phyloP scores from a whole-genome alignment of 2,797 vertebrate genomes.

The Microhierax caerulescens region DNA sequence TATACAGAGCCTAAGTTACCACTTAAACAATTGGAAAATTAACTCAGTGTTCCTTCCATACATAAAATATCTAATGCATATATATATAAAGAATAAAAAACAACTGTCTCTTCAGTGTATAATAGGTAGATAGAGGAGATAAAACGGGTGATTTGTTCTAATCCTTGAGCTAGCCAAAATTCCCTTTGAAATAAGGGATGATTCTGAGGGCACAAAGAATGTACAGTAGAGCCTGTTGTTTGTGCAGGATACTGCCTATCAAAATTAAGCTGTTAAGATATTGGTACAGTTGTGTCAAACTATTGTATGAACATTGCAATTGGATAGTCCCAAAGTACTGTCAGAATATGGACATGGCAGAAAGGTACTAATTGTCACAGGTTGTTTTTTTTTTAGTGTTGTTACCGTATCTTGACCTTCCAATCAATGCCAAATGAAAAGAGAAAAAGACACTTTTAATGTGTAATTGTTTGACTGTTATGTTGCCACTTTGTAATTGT shows the following conservation, averaged over 20 bases:
- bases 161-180: neutral
- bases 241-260: neutral
- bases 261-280: neutral
- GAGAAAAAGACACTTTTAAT: neutral
- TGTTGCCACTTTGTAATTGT: slow-evolving; percentile 61
- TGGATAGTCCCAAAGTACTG: slow-evolving; percentile 12
- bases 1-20: neutral
- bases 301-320: neutral
- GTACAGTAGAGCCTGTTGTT: neutral
- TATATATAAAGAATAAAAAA: neutral
- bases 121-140: neutral
- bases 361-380: slow-evolving; percentile 2
- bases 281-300: neutral
- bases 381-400: slow-evolving; percentile 4
- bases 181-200: neutral
- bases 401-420: slow-evolving; percentile 13
- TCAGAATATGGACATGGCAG: neutral
- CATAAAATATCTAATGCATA: neutral
- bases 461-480: slow-evolving; percentile 43
- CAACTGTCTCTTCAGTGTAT: neutral
- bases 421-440: slow-evolving; percentile 41
- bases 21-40: neutral
- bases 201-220: neutral
- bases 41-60: neutral
- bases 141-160: neutral